Percentiles rank a stretch among this genome's conserved stretches.
phyloP scores from a whole-genome alignment of 2,113 vertebrate species.

The Tympanuchus pallidicinctus region DNA sequence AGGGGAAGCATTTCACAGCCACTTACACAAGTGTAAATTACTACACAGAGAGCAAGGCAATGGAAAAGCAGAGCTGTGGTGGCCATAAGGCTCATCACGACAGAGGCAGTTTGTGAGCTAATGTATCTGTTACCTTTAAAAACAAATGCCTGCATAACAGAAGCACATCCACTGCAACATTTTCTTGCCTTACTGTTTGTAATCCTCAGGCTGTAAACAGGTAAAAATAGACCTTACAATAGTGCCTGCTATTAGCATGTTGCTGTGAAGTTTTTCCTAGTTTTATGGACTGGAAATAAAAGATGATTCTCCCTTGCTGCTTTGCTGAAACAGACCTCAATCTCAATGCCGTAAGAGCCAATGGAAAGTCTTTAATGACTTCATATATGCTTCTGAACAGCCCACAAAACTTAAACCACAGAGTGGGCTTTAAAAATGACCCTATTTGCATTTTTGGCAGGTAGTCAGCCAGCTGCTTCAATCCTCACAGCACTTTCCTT shows the following conservation, averaged over 20 bases:
- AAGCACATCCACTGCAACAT: background rate
- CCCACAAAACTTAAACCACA: constrained; percentile 7
- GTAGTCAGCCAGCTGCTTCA: background rate
- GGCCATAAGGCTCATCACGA: constrained; percentile 12
- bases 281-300: background rate
- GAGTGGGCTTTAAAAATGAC: background rate
- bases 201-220: background rate
- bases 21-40: constrained; percentile 31
- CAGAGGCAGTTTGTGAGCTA: background rate
- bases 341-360: background rate
- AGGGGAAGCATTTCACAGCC: constrained; percentile 59
- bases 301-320: constrained; percentile 7
- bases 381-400: background rate
- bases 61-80: constrained; percentile 56
- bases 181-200: background rate
- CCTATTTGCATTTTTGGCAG: background rate
- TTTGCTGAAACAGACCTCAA: constrained; percentile 3
- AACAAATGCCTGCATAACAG: background rate
- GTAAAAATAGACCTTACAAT: background rate
- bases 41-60: constrained; percentile 53
- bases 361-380: background rate
- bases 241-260: background rate
- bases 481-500: background rate
- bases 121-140: background rate
- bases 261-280: background rate